phyloP scores from a whole-genome alignment of 2,888 invertebrate species.

The Yponomeuta plumbellus region DNA sequence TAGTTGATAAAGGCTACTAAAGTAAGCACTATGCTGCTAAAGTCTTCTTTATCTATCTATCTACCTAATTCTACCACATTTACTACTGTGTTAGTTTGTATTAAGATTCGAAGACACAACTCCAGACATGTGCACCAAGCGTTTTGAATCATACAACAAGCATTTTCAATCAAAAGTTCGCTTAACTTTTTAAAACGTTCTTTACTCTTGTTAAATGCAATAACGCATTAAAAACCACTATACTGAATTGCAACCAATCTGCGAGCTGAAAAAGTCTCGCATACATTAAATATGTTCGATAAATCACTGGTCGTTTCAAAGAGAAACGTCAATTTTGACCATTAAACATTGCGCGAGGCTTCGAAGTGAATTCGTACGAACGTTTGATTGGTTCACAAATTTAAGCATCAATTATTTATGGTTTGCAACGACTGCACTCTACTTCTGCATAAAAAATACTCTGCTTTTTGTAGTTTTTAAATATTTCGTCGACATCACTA shows the following conservation, averaged over 20 bases:
- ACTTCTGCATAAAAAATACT: neutral
- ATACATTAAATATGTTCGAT: neutral
- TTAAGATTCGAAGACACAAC: too few species aligned
- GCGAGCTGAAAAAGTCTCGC: neutral
- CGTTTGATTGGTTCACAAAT: neutral
- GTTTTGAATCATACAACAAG: too few species aligned
- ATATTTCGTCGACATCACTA: neutral
- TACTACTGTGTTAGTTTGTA: too few species aligned
- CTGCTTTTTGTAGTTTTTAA: neutral
- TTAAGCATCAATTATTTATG: neutral
- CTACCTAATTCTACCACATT: too few species aligned
- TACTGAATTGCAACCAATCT: neutral
- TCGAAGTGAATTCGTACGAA: neutral
- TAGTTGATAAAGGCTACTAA: too few species aligned
- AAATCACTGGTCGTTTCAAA: neutral
- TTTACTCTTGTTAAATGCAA: neutral
- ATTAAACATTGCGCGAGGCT: neutral
- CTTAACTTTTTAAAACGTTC: too few species aligned
- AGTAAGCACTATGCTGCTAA: too few species aligned
- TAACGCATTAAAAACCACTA: neutral
- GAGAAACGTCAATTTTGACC: neutral
- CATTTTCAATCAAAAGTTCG: too few species aligned
- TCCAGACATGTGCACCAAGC: too few species aligned
- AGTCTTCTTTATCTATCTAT: too few species aligned
- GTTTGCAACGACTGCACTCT: neutral